phyloP scores from a whole-genome alignment of 2,797 vertebrate species.

The Denticeps clupeoides region DNA sequence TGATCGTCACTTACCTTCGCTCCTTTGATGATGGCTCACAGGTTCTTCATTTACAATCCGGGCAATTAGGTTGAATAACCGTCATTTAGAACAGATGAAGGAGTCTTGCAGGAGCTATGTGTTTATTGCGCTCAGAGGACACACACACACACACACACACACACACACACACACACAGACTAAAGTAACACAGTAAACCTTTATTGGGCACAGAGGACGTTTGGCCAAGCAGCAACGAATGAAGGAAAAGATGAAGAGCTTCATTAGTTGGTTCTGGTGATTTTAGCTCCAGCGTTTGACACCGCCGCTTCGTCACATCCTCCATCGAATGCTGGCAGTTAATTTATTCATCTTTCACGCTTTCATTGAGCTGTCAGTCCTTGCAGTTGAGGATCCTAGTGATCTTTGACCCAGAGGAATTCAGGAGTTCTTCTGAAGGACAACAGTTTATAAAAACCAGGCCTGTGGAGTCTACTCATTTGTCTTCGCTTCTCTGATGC shows the following conservation, averaged over 20 bases:
- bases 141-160: neutral
- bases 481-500: no score
- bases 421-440: no score
- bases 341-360: no score
- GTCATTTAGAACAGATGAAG: constrained; percentile 24
- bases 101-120: constrained; percentile 23
- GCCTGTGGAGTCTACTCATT: no score
- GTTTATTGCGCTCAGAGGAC: neutral
- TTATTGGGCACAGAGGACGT: constrained; percentile 35
- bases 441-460: no score
- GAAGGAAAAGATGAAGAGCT: constrained; percentile 14
- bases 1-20: neutral
- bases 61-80: constrained; percentile 25
- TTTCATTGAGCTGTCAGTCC: no score
- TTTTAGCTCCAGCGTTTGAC: no score
- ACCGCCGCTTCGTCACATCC: no score
- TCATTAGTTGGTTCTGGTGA: no score
- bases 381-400: no score
- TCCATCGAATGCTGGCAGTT: no score
- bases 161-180: neutral
- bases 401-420: no score
- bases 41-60: constrained; percentile 16
- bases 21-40: neutral
- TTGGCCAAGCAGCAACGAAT: constrained; percentile 18
- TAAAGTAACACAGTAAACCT: constrained; percentile 7